Conservation (phyloP, 2,888 invertebrate species). For the Drosophila neoperkinsi region DNA sequence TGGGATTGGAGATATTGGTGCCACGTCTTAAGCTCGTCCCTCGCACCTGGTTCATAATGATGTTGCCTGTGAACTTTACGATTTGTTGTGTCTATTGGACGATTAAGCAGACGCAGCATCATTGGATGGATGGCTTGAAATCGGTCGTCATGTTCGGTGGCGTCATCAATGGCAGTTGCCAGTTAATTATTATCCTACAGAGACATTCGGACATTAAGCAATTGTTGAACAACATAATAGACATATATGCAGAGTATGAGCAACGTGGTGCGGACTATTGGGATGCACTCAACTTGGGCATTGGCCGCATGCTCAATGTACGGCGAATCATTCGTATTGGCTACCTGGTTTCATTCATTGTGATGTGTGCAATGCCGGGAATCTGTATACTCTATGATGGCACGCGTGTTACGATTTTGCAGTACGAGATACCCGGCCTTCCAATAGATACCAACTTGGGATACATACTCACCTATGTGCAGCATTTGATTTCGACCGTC, state of each 20-base stretch:
- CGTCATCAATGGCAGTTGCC: slow-evolving; percentile 28
- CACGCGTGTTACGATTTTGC: slow-evolving; percentile 49
- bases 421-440: slow-evolving; percentile 54
- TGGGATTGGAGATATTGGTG: slow-evolving; percentile 55
- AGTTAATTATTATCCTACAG: slow-evolving; percentile 38
- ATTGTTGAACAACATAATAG: slow-evolving; percentile 1
- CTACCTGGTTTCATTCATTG: slow-evolving; percentile 37
- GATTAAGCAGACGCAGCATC: slow-evolving; percentile 11
- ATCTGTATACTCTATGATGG: slow-evolving; percentile 37
- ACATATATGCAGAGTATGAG: slow-evolving; percentile 53
- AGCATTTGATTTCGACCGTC: slow-evolving; percentile 23
- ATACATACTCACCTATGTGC: slow-evolving; percentile 41
- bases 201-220: slow-evolving; percentile 38
- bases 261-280: background rate
- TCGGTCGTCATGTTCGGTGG: slow-evolving; percentile 56
- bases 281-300: slow-evolving; percentile 28
- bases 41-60: slow-evolving; percentile 38
- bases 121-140: slow-evolving; percentile 51
- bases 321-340: slow-evolving; percentile 41
- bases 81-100: slow-evolving; percentile 32
- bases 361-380: slow-evolving; percentile 36
- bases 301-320: slow-evolving; percentile 42
- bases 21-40: slow-evolving; percentile 10
- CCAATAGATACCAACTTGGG: slow-evolving; percentile 32
- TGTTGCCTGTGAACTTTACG: slow-evolving; percentile 17